A percentile compares a stretch with the other conserved stretches of the same genome.
phyloP scores from a whole-genome alignment of 2,888 invertebrate genomes.

The Tipula vernalis region DNA sequence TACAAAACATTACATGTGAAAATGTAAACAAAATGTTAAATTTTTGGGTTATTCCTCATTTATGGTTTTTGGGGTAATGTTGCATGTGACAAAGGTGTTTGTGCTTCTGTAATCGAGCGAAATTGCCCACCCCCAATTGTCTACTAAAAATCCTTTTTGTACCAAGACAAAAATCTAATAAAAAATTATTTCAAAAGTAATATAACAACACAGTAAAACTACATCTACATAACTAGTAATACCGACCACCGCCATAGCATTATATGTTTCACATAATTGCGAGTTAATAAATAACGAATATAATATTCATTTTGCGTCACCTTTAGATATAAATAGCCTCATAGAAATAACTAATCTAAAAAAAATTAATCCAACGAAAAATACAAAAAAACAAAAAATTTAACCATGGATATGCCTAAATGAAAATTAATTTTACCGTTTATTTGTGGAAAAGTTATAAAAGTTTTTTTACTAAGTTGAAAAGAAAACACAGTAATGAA shows the following conservation, averaged over 20 bases:
- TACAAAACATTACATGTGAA: too few species aligned
- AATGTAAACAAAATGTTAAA: too few species aligned
- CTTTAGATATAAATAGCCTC: neutral
- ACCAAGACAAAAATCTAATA: neutral
- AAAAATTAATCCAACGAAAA: neutral
- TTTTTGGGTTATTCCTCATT: too few species aligned
- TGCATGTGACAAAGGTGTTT: too few species aligned
- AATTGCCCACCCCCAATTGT: neutral
- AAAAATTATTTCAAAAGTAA: neutral
- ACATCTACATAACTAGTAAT: neutral
- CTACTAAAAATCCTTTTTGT: neutral
- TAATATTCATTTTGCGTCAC: neutral
- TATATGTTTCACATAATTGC: neutral
- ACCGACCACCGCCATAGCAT: neutral
- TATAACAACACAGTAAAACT: neutral
- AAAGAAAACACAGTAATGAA: neutral
- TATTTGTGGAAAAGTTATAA: neutral
- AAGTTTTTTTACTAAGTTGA: neutral
- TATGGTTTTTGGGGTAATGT: too few species aligned
- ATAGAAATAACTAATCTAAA: neutral
- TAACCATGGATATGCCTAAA: neutral
- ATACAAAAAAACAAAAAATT: neutral
- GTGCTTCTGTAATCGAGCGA: too few species aligned
- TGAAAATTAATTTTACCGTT: neutral
- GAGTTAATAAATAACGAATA: neutral